Evolutionary conservation across 2,113 vertebrate species (phyloP).

Genomic region (Terrapene triunguis): DNA sequence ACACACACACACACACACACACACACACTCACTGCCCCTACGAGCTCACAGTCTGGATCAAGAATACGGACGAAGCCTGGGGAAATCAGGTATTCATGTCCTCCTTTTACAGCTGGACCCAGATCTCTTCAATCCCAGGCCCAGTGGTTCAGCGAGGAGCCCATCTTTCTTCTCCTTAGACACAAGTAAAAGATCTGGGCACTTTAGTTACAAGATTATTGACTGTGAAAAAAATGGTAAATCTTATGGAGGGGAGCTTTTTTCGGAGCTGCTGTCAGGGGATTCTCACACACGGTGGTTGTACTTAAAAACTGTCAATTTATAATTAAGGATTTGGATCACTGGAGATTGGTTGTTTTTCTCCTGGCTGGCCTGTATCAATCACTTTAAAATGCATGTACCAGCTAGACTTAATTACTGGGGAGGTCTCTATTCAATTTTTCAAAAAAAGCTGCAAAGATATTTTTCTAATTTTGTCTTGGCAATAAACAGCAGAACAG

Average conservation of each 20-base stretch:
- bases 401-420: not conserved
- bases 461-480: not conserved
- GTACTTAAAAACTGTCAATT: not conserved
- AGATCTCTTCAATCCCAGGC: not conserved
- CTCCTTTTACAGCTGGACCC: not conserved
- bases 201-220: not conserved
- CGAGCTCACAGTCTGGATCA: no score
- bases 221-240: not conserved
- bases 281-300: not conserved
- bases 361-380: not conserved
- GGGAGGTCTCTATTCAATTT: not conserved
- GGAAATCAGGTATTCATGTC: not conserved
- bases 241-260: not conserved
- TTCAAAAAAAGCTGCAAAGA: not conserved
- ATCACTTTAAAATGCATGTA: accelerated
- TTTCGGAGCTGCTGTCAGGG: accelerated
- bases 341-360: not conserved
- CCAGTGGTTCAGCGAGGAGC: not conserved
- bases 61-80: no score
- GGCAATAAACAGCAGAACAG: not conserved
- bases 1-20: no score
- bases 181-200: not conserved
- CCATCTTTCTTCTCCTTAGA: not conserved
- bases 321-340: not conserved
- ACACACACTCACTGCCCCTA: no score